phyloP scores from a whole-genome alignment of 2,797 vertebrate genomes.

The Anisognathus igniventris region DNA sequence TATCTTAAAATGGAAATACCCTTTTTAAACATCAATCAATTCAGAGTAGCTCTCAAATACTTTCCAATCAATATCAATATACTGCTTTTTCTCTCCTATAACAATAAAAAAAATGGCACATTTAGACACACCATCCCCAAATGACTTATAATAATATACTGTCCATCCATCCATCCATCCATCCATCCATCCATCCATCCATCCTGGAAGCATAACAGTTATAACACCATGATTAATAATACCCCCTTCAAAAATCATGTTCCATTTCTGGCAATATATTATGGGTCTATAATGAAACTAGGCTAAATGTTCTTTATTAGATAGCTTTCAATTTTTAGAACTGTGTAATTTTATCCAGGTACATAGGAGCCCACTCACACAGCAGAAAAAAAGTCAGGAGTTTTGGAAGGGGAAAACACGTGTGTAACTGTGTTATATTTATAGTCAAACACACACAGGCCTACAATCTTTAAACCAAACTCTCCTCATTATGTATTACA shows the following conservation, averaged over 20 bases:
- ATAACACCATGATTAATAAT: constrained; percentile 4
- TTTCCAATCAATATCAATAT: background rate
- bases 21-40: background rate
- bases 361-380: background rate
- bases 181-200: background rate
- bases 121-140: background rate
- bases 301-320: background rate
- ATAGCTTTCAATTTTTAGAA: background rate
- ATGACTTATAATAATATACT: constrained; percentile 10
- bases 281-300: constrained; percentile 8
- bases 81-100: background rate
- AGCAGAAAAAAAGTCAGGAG: background rate
- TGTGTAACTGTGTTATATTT: background rate
- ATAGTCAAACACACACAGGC: background rate
- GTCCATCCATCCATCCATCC: background rate
- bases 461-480: background rate
- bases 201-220: background rate
- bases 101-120: background rate
- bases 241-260: constrained; percentile 13
- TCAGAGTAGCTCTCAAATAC: background rate
- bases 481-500: background rate
- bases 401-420: background rate
- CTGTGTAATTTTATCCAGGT: background rate
- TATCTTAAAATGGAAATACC: background rate
- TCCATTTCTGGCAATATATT: constrained; percentile 29